These are phyloP conservation scores for Plagodis dolabraria DNA, from an alignment of 2,888 invertebrate genomes.

Conservation along the genomic window DNA sequence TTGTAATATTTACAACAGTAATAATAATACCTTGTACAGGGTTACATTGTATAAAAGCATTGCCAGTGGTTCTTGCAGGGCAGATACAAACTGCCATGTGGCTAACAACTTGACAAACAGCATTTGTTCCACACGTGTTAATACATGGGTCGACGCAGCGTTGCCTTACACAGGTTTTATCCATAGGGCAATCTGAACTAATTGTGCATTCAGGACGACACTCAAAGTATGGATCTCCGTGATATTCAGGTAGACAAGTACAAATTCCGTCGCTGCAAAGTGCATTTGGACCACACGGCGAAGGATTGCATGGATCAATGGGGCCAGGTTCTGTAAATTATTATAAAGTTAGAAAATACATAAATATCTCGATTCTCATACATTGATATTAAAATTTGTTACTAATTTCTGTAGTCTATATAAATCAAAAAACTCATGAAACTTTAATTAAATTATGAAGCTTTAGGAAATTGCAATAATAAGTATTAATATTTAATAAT, in stretches of 20 bases:
- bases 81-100: slow-evolving; percentile 92
- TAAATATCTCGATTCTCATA: too few species aligned
- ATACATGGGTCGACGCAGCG: slow-evolving; percentile 90
- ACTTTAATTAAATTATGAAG: too few species aligned
- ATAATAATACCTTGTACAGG: slow-evolving; percentile 76
- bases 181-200: slow-evolving; percentile 88
- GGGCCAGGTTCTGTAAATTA: slow-evolving; percentile 57
- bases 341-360: neutral
- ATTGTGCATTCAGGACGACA: slow-evolving; percentile 91
- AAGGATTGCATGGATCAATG: slow-evolving; percentile 86
- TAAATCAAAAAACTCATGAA: too few species aligned
- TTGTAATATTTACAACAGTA: neutral
- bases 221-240: slow-evolving; percentile 88
- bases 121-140: slow-evolving; percentile 90
- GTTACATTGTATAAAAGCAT: slow-evolving; percentile 88
- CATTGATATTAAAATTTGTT: too few species aligned
- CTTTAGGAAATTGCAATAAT: too few species aligned
- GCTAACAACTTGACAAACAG: slow-evolving; percentile 89
- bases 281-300: slow-evolving; percentile 88
- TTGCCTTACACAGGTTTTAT: slow-evolving; percentile 89
- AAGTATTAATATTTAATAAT: too few species aligned
- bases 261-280: slow-evolving; percentile 85
- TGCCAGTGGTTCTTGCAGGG: slow-evolving; percentile 88
- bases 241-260: slow-evolving; percentile 85
- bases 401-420: too few species aligned